These are phyloP conservation scores for Rafetus swinhoei DNA, from an alignment of 2,113 vertebrate species.

Conservation along the genomic window DNA sequence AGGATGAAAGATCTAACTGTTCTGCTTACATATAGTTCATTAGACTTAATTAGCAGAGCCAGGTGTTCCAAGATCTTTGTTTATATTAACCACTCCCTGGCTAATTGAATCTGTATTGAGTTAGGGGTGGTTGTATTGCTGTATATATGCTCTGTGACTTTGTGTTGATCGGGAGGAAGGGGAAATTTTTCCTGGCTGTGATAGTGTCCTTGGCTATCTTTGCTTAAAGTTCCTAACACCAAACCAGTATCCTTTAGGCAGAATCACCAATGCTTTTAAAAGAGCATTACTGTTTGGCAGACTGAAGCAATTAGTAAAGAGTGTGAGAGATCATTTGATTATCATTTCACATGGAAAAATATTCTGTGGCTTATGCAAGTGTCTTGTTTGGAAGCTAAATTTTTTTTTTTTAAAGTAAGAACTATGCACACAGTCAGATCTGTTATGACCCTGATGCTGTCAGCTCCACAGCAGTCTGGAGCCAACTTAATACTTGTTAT, in stretches of 20 bases:
- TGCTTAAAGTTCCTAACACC: neutral
- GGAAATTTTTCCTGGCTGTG: neutral
- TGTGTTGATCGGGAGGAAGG: neutral
- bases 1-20: neutral
- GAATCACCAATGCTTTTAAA: neutral
- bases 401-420: neutral
- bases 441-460: neutral
- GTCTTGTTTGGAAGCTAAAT: slow-evolving; percentile 8
- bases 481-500: slow-evolving; percentile 33
- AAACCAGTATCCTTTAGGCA: neutral
- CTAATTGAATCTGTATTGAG: slow-evolving; percentile 24
- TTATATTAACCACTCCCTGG: slow-evolving; percentile 36
- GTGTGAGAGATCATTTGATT: neutral
- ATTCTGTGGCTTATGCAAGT: slow-evolving; percentile 1
- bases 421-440: neutral
- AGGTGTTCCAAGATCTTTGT: slow-evolving; percentile 32
- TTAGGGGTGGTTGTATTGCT: neutral
- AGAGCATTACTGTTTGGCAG: neutral
- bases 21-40: slow-evolving; percentile 33
- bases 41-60: slow-evolving; percentile 13
- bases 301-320: neutral
- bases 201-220: neutral
- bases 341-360: slow-evolving; percentile 28
- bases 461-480: slow-evolving; percentile 21
- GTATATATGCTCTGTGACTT: neutral